Base-by-base conservation (phyloP, 2,797 vertebrate genomes). In the Rhinella marina region DNA sequence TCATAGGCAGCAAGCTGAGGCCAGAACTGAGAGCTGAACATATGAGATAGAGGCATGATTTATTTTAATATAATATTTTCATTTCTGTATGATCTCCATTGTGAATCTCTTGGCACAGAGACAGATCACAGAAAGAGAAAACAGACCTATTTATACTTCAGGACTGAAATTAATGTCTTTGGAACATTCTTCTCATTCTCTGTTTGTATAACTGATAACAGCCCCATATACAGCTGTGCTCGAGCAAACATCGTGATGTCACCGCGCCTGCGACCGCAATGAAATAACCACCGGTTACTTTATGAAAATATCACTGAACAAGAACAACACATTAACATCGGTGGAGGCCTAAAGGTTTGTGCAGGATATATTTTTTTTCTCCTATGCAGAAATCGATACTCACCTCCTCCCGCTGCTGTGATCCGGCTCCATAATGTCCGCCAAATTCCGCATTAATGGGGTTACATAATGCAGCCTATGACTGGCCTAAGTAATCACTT, bases 161-260 rank as follows among this genome's bases (percentile, higher is more conserved):
- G 68, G 89, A 86, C 79, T 86, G 85, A 86, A 92, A 90, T 64
- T 72, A 70, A 61, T 82, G 91, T 87, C 81, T 70, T 79, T 86
- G 85, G 82, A 91, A 50, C 64, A 82, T 87, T 72, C 64, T 87
- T 90, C 91, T 93, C 89, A 73, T 84, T 90, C 87, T 88, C 85
- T 86, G 62, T 66, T 86, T 76, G 84, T 87, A 66, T 68, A 29
- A 75, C 62, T 4, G 10, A 66, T 86, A 90, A 77, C 68, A 90
- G 75, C 29, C 1, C 11, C 5, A 41, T 7, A n/a, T 14, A 41
- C 90, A 90, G 81, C 56, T 90, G 86, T 84, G 70, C 86, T 92
- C 90, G 87, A 50, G 72, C 56, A 48, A 64, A 85, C 83, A 52
- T 7, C 14, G 72, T 85, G 72, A 85, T 77, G 83, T 85, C 83